These are phyloP conservation scores for Peromyscus melanophrys DNA, from an alignment of 2,797 vertebrate genomes.

Conservation along the genomic window DNA sequence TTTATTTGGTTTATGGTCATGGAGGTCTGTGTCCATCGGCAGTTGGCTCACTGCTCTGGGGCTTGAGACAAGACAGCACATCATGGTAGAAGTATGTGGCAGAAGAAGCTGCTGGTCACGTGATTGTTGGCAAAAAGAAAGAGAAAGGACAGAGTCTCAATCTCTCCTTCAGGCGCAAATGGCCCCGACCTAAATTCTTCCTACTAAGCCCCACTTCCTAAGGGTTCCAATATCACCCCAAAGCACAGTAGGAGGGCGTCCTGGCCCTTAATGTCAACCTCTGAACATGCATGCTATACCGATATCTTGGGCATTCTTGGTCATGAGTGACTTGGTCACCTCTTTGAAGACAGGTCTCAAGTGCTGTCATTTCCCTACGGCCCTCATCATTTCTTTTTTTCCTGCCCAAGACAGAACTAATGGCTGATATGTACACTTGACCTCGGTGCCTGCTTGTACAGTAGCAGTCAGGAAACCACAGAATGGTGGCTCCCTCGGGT, in stretches of 20 bases:
- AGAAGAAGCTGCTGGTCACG: background rate
- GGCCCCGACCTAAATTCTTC: background rate
- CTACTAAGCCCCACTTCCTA: background rate
- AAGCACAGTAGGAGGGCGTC: background rate
- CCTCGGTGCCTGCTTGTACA: background rate
- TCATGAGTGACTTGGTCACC: background rate
- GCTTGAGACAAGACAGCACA: background rate
- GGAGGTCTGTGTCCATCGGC: background rate
- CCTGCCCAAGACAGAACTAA: background rate
- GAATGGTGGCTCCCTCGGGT: background rate
- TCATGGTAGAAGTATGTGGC: background rate
- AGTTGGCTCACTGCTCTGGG: background rate
- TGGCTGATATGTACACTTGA: background rate
- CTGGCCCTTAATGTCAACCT: no score
- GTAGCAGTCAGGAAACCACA: no score
- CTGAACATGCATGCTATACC: background rate
- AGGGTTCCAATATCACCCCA: background rate
- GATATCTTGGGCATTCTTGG: background rate
- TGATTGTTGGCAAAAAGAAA: background rate
- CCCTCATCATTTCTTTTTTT: background rate
- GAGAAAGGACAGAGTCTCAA: no score
- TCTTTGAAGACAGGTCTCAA: background rate
- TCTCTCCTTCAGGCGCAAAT: background rate
- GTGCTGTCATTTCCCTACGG: background rate
- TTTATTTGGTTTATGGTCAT: background rate